Conservation (phyloP, 2,888 invertebrate species). For the Aromia moschata region DNA sequence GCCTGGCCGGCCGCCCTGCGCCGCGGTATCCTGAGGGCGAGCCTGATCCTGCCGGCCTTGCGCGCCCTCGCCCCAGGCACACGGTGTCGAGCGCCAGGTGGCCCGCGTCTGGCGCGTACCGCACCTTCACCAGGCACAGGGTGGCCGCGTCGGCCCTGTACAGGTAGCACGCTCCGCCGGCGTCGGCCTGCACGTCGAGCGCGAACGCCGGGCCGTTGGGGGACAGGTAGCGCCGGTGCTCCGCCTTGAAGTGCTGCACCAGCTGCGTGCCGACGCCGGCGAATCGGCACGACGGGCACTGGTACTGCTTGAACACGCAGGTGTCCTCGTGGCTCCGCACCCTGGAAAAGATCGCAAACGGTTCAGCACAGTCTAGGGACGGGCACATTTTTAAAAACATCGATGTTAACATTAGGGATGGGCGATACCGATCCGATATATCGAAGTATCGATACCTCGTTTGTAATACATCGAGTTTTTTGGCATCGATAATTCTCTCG, state of each 20-base stretch:
- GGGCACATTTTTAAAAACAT: too few species aligned
- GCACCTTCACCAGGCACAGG: slow-evolving; percentile 21
- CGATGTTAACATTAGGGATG: too few species aligned
- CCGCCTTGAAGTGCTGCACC: slow-evolving; percentile 34
- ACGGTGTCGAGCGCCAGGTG: slow-evolving; percentile 22
- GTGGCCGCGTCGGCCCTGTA: slow-evolving; percentile 9
- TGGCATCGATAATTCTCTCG: too few species aligned
- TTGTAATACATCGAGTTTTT: too few species aligned
- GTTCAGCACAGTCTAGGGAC: too few species aligned
- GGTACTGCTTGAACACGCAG: slow-evolving; percentile 25
- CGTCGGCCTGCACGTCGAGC: slow-evolving; percentile 10
- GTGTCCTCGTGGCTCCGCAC: slow-evolving; percentile 31
- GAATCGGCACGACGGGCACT: slow-evolving; percentile 30
- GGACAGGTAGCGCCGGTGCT: slow-evolving; percentile 27
- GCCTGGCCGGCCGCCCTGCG: background rate
- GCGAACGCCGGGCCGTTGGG: slow-evolving; percentile 4
- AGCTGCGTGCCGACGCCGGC: slow-evolving; percentile 38
- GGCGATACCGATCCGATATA: too few species aligned
- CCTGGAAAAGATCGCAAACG: too few species aligned
- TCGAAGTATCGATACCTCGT: too few species aligned
- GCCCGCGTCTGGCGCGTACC: slow-evolving; percentile 18
- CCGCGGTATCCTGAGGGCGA: slow-evolving; percentile 2
- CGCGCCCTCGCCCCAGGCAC: slow-evolving; percentile 5
- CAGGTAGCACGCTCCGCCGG: slow-evolving; percentile 13
- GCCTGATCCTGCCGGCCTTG: slow-evolving; percentile 3